Percentiles rank a stretch among this genome's conserved stretches.
These are phyloP conservation scores for Lingula anatina DNA, from an alignment of 2,888 invertebrate species.

Conservation along the genomic window DNA sequence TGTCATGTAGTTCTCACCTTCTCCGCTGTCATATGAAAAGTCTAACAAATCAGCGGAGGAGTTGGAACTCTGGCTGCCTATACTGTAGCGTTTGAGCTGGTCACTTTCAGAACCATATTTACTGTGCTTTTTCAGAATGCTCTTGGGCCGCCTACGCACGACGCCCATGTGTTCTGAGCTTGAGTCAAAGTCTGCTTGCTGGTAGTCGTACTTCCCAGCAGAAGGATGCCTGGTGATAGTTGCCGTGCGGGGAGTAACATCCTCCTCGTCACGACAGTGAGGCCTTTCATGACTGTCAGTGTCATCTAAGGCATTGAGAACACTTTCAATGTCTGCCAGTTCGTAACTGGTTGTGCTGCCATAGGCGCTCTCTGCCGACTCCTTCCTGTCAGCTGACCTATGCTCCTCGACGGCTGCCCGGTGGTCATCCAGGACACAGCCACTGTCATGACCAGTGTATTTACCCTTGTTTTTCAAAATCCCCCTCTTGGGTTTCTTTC, in stretches of 20 bases:
- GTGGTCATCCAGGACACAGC: slow-evolving; percentile 25
- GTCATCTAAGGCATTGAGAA: not conserved
- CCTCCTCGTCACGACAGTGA: too few relatives aligned
- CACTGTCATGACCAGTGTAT: slow-evolving; percentile 35
- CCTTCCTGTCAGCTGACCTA: slow-evolving; percentile 4
- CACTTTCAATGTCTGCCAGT: not conserved
- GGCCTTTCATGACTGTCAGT: not conserved
- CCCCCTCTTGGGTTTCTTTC: slow-evolving; percentile 34
- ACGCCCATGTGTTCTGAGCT: not conserved
- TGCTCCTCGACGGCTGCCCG: slow-evolving; percentile 7
- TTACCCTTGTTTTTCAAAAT: slow-evolving; percentile 39
- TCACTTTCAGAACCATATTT: slow-evolving; percentile 5
- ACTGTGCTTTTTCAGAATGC: slow-evolving; percentile 31
- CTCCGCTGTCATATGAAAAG: slow-evolving; percentile 44
- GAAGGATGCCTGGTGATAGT: not conserved
- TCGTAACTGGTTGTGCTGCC: slow-evolving; percentile 1
- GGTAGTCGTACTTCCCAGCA: not conserved
- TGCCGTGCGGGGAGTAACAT: not conserved
- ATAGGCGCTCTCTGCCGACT: slow-evolving; percentile 2
- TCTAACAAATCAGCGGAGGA: slow-evolving; percentile 47
- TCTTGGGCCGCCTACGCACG: slow-evolving; percentile 21
- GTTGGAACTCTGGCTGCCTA: slow-evolving; percentile 41
- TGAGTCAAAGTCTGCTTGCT: not conserved
- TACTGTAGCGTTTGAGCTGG: slow-evolving; percentile 37
- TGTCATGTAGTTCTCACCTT: slow-evolving; percentile 23